phyloP scores from a whole-genome alignment of 2,888 invertebrate genomes.

The Iphiclides podalirius region DNA sequence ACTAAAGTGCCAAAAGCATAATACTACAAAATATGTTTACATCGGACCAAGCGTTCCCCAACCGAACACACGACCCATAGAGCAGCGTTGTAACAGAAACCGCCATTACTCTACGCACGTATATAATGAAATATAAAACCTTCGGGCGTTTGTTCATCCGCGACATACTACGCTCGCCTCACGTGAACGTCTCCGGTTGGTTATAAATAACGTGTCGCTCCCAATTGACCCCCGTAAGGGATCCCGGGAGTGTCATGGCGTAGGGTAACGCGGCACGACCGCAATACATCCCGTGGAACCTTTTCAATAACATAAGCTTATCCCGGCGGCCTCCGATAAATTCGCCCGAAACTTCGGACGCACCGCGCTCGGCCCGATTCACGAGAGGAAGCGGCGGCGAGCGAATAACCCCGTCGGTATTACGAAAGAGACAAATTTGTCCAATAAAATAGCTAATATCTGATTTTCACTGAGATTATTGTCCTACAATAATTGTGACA shows the following conservation, averaged over 20 bases:
- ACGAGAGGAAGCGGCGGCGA: slow-evolving; percentile 28
- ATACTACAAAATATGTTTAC: no score
- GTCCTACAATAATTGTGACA: no score
- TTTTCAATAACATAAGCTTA: slow-evolving; percentile 44
- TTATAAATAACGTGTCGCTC: slow-evolving; percentile 33
- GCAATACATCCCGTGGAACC: slow-evolving; percentile 43
- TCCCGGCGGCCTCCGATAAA: slow-evolving; percentile 32
- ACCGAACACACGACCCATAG: no score
- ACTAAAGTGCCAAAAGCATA: no score
- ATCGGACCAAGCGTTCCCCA: no score
- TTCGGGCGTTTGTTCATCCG: no score
- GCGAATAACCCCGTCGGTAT: not conserved
- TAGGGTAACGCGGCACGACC: slow-evolving; percentile 31
- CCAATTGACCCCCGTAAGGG: slow-evolving; percentile 38
- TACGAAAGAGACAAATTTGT: no score
- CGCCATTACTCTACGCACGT: no score
- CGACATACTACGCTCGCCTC: not conserved
- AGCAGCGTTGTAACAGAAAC: no score
- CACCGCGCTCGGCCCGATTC: slow-evolving; percentile 30
- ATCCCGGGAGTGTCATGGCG: slow-evolving; percentile 45
- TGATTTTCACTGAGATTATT: no score
- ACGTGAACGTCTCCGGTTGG: not conserved
- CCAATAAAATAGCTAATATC: no score
- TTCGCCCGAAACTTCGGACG: slow-evolving; percentile 28
- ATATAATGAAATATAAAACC: no score